Evolutionary conservation across 1,140 invertebrate genomes (phyloP), one percentile per base, ranked within the genome.

Genomic region (Geopemphigus sp.): DNA sequence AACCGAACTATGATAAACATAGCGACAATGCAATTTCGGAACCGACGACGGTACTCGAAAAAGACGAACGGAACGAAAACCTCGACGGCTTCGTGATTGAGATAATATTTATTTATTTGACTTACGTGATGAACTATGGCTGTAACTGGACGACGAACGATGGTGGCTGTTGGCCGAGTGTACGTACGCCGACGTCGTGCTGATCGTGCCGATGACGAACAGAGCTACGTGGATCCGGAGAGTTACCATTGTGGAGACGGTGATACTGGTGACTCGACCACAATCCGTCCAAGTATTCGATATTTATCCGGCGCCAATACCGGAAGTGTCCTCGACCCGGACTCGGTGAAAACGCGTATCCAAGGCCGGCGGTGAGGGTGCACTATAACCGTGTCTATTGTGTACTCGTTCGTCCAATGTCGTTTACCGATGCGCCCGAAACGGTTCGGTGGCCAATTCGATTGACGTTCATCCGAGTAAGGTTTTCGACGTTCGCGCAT

Each of bases 361-460:
- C 74, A 78, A 78, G 74, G 74, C n/a, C 56, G n/a, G n/a, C 3
- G 5, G 11, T 22, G 32, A 22, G 32, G 11, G 6, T 39, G 29
- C 0, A n/a, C 15, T 57, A n/a, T n/a, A n/a, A n/a, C 19, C 26
- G 14, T 59, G 12, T 50, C 15, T 45, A 14, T 50, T 26, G 14
- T 59, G 3, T 56, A 56, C n/a, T 6, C 45, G 47, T 15, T 63
- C 22, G n/a, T n/a, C 57, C 74, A 78, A 78, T 78, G 74, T 39
- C 74, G 39, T 78, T 63, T 32, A n/a, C n/a, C 39, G 32, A 76
- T 76, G 56, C 72, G 72, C 15, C 32, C 39, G 72, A 78, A 63
- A 78, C 74, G 74, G 74, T 78, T 50, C 56, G 39, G n/a, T 50
- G 39, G 45, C 39, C 57, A 63, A 78, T 76, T 78, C 74, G 74